Base-by-base conservation (phyloP, 2,113 vertebrate species). In the Oryzias celebensis region DNA sequence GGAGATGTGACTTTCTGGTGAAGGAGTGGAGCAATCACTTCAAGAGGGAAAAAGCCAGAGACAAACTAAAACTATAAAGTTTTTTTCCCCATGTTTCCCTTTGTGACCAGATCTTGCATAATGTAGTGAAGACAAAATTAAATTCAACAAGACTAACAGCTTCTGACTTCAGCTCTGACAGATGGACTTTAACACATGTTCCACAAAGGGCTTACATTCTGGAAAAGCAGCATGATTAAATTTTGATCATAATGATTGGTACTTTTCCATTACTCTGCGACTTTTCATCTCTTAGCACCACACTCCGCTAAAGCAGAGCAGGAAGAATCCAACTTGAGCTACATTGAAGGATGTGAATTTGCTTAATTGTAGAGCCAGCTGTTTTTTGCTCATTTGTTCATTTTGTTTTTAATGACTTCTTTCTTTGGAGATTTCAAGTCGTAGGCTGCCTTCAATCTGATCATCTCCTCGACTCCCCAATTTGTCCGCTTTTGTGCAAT, bases 401-500 rank as follows among this genome's bases (percentile, higher is more conserved):
- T 41, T 14, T 41, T 2, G 24, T 20, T 49, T 41, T 62, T 45
- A 20, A 18, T 47, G 16, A 20, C 1, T n/a, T n/a, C 18, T 62
- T n/a, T 36, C 18, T 23, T 28, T 62, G 23, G 43, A 7, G 31
- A 65, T 60, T 56, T 48, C 14, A 71, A 81, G 47, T 47, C 78
- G 56, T 62, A 69, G 75, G 74, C 59, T 14, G 4, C 78, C 77
- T 83, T 64, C 28, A 63, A 56, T 20, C 66, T 50, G 70, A 75
- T 71, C 73, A 52, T 64, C 16, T 68, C 28, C 48, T 59, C 60
- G 52, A 59, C 67, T 73, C 76, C 65, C 80, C 82, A 69, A 82
- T 88, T 88, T 89, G 80, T 85, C 74, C 42, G 77, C 64, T 84
- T 84, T 78, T 77, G 74, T 75, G 78, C 65, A 7, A 74, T 72